A percentile compares a stretch with the other conserved stretches of the same genome.
Conservation (phyloP, 2,888 invertebrate genomes). For the Eupithecia tripunctaria region DNA sequence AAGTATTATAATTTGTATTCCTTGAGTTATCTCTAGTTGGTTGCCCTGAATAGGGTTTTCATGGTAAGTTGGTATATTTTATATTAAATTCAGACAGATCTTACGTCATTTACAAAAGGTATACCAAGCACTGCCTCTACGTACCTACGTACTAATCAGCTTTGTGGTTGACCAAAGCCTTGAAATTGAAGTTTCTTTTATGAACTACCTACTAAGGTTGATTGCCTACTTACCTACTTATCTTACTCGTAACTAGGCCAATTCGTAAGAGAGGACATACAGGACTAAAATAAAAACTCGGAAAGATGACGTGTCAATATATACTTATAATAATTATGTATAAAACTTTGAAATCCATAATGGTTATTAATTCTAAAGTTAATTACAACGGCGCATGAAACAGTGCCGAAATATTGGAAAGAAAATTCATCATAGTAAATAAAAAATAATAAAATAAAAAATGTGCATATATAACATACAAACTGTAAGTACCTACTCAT, state of each 20-base stretch:
- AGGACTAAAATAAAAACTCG: not conserved
- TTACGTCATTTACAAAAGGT: not conserved
- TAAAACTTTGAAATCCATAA: no score
- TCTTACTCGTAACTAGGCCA: not conserved
- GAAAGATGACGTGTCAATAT: not conserved
- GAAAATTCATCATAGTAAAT: no score
- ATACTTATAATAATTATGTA: not conserved
- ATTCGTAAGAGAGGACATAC: not conserved
- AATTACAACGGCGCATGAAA: no score
- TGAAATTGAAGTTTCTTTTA: conserved; percentile 13
- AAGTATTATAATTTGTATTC: no score
- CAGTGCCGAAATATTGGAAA: no score
- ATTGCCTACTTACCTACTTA: not conserved
- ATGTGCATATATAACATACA: no score
- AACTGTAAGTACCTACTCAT: no score
- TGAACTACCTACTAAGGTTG: conserved; percentile 1
- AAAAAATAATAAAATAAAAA: no score
- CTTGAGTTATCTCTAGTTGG: no score
- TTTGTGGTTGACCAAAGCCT: conserved; percentile 18
- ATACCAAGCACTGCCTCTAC: not conserved
- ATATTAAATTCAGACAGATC: not conserved
- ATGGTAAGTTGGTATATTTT: not conserved
- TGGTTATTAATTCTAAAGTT: no score
- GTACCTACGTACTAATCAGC: not conserved
- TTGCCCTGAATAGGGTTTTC: no score